Evolutionary conservation across 2,797 vertebrate species (phyloP).

Genomic region (Heteromormyrus szaboi): DNA sequence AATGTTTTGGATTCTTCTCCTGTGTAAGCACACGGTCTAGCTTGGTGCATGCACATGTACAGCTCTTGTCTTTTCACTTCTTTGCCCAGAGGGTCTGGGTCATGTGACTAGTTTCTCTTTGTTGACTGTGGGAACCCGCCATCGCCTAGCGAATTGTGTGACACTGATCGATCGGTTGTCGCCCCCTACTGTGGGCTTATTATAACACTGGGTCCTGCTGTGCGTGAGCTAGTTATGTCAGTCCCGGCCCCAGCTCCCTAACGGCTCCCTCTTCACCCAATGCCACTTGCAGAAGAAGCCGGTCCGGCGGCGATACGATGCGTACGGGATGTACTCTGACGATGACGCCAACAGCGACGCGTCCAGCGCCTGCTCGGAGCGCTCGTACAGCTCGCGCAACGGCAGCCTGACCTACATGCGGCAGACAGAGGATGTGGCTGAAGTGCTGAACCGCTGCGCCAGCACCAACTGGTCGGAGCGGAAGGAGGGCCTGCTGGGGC

Average conservation of each 20-base stretch:
- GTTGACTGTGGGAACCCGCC: background rate
- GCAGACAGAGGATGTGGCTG: constrained; percentile 92
- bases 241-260: background rate
- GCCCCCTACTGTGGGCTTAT: background rate
- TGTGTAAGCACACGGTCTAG: background rate
- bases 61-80: background rate
- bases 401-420: constrained; percentile 93
- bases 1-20: background rate
- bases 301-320: constrained; percentile 82
- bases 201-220: background rate
- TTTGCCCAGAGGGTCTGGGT: background rate
- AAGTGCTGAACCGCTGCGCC: constrained; percentile 92
- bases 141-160: background rate
- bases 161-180: background rate
- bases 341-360: constrained; percentile 96
- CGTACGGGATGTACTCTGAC: constrained; percentile 88
- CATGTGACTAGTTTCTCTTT: background rate
- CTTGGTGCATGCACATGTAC: background rate
- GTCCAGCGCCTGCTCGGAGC: constrained; percentile 90
- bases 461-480: constrained; percentile 96
- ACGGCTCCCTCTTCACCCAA: background rate
- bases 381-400: constrained; percentile 92
- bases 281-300: constrained; percentile 78
- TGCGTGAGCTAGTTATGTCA: background rate
- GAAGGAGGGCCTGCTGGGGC: constrained; percentile 87